Evolutionary conservation across 2,113 vertebrate species (phyloP).

Genomic region (Phocoena sinus): DNA sequence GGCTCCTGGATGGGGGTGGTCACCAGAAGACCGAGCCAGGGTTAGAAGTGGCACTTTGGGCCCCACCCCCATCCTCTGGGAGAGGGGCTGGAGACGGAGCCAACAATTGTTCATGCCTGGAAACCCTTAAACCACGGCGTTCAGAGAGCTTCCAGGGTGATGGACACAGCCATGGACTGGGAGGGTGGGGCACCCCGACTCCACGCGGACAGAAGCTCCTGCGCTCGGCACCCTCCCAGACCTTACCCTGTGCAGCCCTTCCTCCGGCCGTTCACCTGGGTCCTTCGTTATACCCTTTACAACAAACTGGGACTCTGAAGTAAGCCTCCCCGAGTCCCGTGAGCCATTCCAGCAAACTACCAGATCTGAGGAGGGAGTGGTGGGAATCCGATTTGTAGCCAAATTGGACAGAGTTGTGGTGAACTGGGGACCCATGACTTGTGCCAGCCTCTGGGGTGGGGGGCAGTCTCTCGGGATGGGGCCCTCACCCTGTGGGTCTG

Average conservation of each 20-base stretch:
- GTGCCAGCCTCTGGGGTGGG: background rate
- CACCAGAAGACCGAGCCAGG: background rate
- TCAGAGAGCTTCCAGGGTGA: background rate
- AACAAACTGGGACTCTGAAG: no score
- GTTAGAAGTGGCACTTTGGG: background rate
- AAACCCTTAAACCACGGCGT: background rate
- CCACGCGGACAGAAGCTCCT: background rate
- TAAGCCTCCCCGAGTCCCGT: background rate
- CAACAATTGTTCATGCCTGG: rapidly evolving
- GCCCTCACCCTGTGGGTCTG: background rate
- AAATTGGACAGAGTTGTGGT: background rate
- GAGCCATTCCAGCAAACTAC: no score
- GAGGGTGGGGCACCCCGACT: background rate
- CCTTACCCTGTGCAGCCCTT: background rate
- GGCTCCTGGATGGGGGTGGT: background rate
- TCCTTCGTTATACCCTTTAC: background rate
- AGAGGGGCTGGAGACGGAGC: background rate
- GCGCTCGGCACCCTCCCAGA: background rate
- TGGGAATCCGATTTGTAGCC: background rate
- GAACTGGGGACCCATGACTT: no score
- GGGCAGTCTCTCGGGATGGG: background rate
- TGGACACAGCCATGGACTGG: no score
- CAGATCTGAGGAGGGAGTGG: background rate
- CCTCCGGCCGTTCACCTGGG: background rate
- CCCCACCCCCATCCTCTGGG: background rate